Conservation (phyloP, 2,888 invertebrate genomes). For the Amphipyra berbera region DNA sequence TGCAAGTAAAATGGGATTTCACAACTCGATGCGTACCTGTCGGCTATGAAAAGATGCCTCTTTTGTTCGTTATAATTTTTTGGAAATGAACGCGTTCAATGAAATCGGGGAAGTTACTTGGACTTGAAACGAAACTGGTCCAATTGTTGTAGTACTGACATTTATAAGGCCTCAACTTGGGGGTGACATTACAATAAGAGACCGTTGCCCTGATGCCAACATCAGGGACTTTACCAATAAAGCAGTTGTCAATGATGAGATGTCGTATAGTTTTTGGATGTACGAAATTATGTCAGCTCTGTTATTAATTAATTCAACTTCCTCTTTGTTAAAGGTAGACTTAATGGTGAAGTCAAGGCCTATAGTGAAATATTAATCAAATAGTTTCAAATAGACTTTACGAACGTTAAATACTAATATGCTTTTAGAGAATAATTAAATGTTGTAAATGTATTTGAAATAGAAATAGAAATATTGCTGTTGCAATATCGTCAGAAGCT, state of each 20-base stretch:
- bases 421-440: conserved; percentile 1
- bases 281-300: conserved; percentile 38
- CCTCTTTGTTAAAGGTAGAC: conserved; percentile 6
- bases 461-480: no score
- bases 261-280: conserved; percentile 46
- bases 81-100: conserved; percentile 8
- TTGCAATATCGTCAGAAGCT: conserved; percentile 8
- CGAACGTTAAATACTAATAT: no score
- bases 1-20: conserved; percentile 69
- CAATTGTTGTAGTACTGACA: conserved; percentile 30
- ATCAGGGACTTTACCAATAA: no score
- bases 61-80: conserved; percentile 48
- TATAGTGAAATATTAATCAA: not conserved
- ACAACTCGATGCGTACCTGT: conserved; percentile 49
- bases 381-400: not conserved
- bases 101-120: conserved; percentile 1
- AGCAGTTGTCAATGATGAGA: conserved; percentile 40
- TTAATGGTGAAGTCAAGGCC: conserved; percentile 2
- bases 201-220: conserved; percentile 14
- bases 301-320: conserved; percentile 26
- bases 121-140: not conserved
- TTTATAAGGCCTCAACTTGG: conserved; percentile 31
- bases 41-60: conserved; percentile 33
- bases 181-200: conserved; percentile 27
- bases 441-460: conserved; percentile 12